These are phyloP conservation scores for Drosophila quadrilineata DNA, from an alignment of 1,140 invertebrate genomes.

Conservation along the genomic window DNA sequence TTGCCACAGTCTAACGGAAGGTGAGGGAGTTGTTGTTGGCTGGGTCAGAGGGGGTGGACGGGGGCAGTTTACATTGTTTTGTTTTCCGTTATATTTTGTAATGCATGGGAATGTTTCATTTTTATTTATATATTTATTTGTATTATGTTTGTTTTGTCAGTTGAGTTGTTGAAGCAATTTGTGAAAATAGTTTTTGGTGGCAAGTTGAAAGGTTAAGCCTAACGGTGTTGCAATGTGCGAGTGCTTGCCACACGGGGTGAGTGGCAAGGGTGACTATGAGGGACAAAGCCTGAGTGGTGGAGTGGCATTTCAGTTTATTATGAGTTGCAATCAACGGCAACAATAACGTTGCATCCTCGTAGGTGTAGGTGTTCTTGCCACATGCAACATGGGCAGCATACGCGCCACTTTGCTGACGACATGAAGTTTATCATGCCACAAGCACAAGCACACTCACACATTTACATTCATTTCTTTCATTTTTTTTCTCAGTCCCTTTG, in stretches of 20 bases:
- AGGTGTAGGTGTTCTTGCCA: no score
- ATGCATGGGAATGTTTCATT: slow-evolving; percentile 65
- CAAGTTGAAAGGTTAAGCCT: background rate
- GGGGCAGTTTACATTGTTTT: slow-evolving; percentile 9
- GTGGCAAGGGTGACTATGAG: slow-evolving; percentile 20
- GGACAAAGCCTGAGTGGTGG: slow-evolving; percentile 41
- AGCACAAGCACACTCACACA: slow-evolving; percentile 5
- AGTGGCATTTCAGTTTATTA: slow-evolving; percentile 73
- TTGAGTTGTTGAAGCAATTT: slow-evolving; percentile 35
- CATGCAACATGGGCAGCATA: slow-evolving; percentile 44
- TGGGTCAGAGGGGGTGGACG: background rate
- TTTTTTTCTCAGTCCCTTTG: slow-evolving; percentile 23
- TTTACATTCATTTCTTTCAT: slow-evolving; percentile 24
- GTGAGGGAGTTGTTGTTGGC: background rate
- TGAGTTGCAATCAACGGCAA: slow-evolving; percentile 60
- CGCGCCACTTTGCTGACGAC: slow-evolving; percentile 38
- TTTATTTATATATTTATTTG: no score
- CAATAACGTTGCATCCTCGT: slow-evolving; percentile 21
- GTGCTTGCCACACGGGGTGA: background rate
- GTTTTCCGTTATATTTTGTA: slow-evolving; percentile 5
- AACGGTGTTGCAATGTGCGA: background rate
- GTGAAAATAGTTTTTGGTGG: slow-evolving; percentile 33
- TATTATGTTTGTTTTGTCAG: slow-evolving; percentile 20
- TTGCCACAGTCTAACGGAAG: background rate
- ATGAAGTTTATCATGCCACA: slow-evolving; percentile 37